Evolutionary conservation across 2,797 vertebrate genomes (phyloP).

Genomic region (Simalia tracyae): DNA sequence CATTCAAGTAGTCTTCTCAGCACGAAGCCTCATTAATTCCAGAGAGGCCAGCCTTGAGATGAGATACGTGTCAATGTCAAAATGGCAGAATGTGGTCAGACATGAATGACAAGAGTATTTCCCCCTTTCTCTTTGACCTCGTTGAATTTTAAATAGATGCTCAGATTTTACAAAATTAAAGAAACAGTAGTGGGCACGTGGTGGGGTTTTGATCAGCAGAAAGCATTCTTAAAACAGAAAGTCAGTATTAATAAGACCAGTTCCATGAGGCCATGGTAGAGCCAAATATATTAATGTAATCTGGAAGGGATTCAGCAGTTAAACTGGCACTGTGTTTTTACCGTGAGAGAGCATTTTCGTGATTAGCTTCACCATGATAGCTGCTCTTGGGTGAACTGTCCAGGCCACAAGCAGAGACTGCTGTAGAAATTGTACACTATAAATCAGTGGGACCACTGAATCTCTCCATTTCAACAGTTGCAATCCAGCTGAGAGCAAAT

Average conservation of each 20-base stretch:
- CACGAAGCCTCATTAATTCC: conserved; percentile 25
- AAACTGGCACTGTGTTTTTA: background rate
- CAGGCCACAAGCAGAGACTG: background rate
- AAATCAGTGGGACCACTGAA: background rate
- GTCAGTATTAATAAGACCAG: background rate
- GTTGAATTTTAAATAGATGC: conserved; percentile 6
- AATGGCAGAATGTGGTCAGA: conserved; percentile 1
- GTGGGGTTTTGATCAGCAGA: background rate
- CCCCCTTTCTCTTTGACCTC: background rate
- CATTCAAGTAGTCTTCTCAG: conserved; percentile 17
- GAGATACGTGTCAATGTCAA: background rate
- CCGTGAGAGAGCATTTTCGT: background rate
- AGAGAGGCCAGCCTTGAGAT: background rate
- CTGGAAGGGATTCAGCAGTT: background rate
- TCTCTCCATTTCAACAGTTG: background rate
- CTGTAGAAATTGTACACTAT: background rate
- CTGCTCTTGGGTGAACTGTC: background rate
- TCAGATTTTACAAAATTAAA: background rate
- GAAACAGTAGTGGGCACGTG: background rate
- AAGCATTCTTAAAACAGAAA: background rate
- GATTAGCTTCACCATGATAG: background rate
- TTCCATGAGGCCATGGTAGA: background rate
- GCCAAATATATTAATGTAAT: background rate
- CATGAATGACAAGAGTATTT: background rate
- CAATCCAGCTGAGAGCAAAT: background rate